These are phyloP conservation scores for Hiodon tergisus DNA, from an alignment of 2,113 vertebrate species.

Conservation along the genomic window DNA sequence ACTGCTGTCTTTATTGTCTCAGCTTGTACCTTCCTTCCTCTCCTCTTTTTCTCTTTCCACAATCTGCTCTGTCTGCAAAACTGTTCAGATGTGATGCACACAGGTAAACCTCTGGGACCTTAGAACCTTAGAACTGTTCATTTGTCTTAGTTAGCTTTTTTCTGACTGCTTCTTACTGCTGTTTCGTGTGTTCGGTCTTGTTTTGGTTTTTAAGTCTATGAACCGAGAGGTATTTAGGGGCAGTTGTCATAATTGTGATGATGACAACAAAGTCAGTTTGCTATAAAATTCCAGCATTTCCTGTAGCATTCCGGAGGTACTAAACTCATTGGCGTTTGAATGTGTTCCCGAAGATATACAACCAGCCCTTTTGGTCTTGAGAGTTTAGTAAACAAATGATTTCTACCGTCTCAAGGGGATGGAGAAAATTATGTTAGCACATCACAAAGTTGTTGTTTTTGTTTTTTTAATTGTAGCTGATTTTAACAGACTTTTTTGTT, in stretches of 20 bases:
- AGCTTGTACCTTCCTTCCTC: constrained; percentile 42
- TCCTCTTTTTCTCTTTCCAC: constrained; percentile 47
- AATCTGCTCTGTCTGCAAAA: constrained; percentile 40
- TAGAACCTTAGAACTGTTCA: not conserved
- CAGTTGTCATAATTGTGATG: not conserved
- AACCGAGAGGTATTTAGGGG: not conserved
- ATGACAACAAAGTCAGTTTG: not conserved
- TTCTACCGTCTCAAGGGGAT: constrained; percentile 21
- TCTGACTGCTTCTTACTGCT: constrained; percentile 5
- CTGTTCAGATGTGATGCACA: constrained; percentile 50
- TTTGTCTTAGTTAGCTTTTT: constrained; percentile 4
- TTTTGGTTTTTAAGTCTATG: not conserved
- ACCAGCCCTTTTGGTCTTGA: constrained; percentile 37
- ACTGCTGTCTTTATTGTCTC: constrained; percentile 59
- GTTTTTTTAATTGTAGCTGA: not conserved
- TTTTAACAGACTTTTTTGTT: constrained; percentile 4
- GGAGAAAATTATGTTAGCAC: constrained; percentile 16
- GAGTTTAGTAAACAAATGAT: constrained; percentile 34
- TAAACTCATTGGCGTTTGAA: not conserved
- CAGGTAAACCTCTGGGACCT: constrained; percentile 29
- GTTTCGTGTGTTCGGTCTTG: not conserved
- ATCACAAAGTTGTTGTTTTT: not conserved
- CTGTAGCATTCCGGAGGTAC: not conserved
- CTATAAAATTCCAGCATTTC: not conserved
- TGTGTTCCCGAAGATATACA: constrained; percentile 33